phyloP scores from a whole-genome alignment of 1,140 invertebrate species.

The Ephestia elutella region DNA sequence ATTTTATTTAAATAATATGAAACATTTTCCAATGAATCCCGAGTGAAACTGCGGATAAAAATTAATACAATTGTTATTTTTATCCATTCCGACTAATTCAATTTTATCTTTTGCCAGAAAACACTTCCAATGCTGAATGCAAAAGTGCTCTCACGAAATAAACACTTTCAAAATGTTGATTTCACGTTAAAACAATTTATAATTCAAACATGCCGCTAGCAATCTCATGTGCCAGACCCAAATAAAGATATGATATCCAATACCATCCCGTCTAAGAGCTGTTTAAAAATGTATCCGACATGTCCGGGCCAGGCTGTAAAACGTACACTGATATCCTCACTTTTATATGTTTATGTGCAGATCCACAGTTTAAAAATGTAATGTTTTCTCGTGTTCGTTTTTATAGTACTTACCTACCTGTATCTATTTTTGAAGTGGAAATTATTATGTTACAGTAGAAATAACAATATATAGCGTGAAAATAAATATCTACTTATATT shows the following conservation, averaged over 20 bases:
- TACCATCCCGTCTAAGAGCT: conserved; percentile 2
- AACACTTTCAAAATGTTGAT: not conserved
- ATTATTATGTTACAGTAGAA: no score
- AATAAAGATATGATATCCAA: conserved; percentile 2
- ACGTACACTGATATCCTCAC: not conserved
- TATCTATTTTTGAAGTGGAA: no score
- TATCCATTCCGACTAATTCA: no score
- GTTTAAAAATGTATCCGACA: not conserved
- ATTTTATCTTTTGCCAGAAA: not conserved
- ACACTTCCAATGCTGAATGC: not conserved
- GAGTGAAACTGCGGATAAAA: no score
- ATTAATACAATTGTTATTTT: no score
- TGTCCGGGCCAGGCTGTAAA: not conserved
- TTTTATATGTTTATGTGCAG: not conserved
- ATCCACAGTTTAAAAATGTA: not conserved
- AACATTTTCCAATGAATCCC: no score
- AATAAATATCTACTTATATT: no score
- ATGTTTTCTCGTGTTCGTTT: not conserved
- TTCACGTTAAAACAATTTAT: conserved; percentile 1
- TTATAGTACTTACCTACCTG: no score
- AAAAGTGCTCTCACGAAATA: not conserved
- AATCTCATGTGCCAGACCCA: not conserved
- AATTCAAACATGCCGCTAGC: not conserved
- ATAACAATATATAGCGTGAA: no score
- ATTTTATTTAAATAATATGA: no score